Base-by-base conservation (phyloP, 2,888 invertebrate genomes). In the Cryptus viduatorius region DNA sequence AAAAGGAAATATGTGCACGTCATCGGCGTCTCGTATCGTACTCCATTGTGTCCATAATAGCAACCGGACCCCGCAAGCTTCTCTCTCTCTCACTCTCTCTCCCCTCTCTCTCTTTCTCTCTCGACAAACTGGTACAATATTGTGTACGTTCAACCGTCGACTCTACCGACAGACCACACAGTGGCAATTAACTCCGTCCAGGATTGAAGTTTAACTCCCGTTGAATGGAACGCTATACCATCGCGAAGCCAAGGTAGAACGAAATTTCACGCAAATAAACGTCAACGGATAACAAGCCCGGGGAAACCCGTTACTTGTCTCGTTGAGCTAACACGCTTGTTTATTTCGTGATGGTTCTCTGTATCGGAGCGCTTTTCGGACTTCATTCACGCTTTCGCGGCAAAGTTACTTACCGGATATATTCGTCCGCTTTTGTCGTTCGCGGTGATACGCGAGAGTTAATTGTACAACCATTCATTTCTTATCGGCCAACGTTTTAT, bases 1-100 rank as follows among this genome's bases (percentile, higher is more conserved):
- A 69, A 79, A 71, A 53, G 24, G 71, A 24, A 79, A 61, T 14
- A 64, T 8, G 31, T 19, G 44, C 29, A 24, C 59, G 29, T 50
- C 76, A 50, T 77, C 59, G 48, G 79, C 65, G 19, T 83, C 37
- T 31, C 12, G 64, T 68, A 53, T 59, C 72, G 79, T 67, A 65
- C 53, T 4, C 80, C 48, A 84, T 84, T 81, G 79, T 81, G 73
- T 68, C 68, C 59, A 78, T 77, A 73, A 84, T 84, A 65, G 61
- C 72, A 46, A 73, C 72, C 61, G 80, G 77, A 83, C 79, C 69
- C 56, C 12, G 46, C 75, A 56, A 68, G 44, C 71, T 67, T 24
- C 24, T 24, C 24, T 24, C 24, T 24, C 24, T 24, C 24, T 24
- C 24, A 1, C 24, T 24, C 24, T 24, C 24, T 24, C 24, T 24